Base-by-base conservation (phyloP, 2,797 vertebrate genomes). In the Neoniphon sammara region DNA sequence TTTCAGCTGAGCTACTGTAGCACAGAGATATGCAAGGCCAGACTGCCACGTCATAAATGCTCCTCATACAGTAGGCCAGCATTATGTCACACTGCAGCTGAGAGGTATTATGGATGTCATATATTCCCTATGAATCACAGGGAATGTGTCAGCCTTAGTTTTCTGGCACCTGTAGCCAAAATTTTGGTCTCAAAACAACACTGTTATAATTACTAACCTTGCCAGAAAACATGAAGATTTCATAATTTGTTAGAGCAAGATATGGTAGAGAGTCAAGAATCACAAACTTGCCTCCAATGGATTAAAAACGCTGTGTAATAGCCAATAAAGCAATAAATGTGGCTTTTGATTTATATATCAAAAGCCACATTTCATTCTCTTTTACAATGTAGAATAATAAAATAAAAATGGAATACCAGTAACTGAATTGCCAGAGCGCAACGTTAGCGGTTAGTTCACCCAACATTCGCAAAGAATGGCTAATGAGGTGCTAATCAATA, bases 1-100 rank as follows among this genome's bases (percentile, higher is more conserved):
- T 89, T 90, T 84, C 87, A 87, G 77, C 73, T 74, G 72, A 84
- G 85, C 82, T 68, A 65, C 81, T 67, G 80, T 71, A 76, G 66
- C 78, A 31, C 42, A 44, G 73, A 39, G 66, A 63, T 61, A 65
- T 36, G 39, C 61, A 1, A 78, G 60, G 61, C 69, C 53, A 56
- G 59, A 63, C 50, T 6, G 47, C 77, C 73, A 70, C 77, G 64
- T 88, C 88, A 88, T 67, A 57, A 52, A 57, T 17, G 15, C 39
- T 64, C 67, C 34, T 55, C 71, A 53, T 65, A 34, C 59, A 66
- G 65, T 60, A 67, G 63, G 46, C 46, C 17, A 49, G 34, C 18
- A 47, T 73, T 58, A 74, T 59, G 77, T 83, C 75, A 85, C 52
- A 31, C 42, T 27, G 21, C 31, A 68, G 57, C 44, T 12, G 10